Evolutionary conservation across 2,888 invertebrate genomes (phyloP).

Genomic region (Meliscaeva auricollis): DNA sequence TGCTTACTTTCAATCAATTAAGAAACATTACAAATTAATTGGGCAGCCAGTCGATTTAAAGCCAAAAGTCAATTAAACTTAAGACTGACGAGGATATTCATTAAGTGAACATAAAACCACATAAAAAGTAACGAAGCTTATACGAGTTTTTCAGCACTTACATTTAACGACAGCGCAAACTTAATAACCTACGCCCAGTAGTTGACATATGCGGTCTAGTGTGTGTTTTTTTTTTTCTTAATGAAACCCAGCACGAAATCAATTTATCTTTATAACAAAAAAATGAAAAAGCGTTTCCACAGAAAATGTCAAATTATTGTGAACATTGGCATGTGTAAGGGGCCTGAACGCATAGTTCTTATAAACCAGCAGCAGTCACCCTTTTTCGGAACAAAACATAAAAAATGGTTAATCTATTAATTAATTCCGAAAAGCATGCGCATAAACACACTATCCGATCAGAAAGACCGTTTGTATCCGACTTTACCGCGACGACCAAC

Average conservation of each 20-base stretch:
- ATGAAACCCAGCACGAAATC: conserved; percentile 48
- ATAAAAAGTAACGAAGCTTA: neutral
- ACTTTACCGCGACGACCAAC: conserved; percentile 13
- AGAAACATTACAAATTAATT: too few species aligned
- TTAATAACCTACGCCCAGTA: conserved; percentile 29
- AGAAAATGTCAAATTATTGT: conserved; percentile 35
- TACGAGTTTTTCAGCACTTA: neutral
- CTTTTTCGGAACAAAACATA: conserved; percentile 27
- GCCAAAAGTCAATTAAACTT: too few species aligned
- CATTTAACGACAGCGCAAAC: neutral
- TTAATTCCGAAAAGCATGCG: conserved; percentile 61
- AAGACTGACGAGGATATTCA: neutral
- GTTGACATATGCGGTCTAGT: conserved; percentile 48
- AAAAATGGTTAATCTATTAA: conserved; percentile 54
- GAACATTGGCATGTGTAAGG: neutral
- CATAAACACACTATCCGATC: conserved; percentile 20
- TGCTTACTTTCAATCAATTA: too few species aligned
- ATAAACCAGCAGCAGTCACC: conserved; percentile 7
- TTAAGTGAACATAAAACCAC: conserved; percentile 3
- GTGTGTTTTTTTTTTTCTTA: neutral
- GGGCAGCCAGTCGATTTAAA: too few species aligned
- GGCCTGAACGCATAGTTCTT: neutral
- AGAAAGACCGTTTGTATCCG: conserved; percentile 25
- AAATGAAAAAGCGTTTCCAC: conserved; percentile 53
- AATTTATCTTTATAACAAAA: conserved; percentile 35